Conservation (phyloP, 1,140 invertebrate genomes). For the Portunus trituberculatus region DNA sequence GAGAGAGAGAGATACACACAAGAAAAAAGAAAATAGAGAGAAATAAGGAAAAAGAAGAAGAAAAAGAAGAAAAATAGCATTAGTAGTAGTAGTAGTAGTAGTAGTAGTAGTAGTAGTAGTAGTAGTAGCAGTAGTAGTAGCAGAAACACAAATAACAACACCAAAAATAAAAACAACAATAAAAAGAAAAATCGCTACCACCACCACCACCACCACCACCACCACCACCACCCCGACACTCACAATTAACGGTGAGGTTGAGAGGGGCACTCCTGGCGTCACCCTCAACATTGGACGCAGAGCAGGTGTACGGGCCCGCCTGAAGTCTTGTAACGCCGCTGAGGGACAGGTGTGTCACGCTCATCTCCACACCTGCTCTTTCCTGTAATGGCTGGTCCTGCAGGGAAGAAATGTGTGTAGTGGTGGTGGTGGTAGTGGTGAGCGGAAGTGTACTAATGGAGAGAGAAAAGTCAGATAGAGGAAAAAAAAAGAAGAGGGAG, state of each 20-base stretch:
- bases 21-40: too few relatives aligned
- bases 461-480: too few relatives aligned
- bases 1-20: too few relatives aligned
- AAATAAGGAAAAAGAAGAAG: too few relatives aligned
- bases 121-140: background rate
- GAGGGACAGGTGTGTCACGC: slow-evolving; percentile 72
- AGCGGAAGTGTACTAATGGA: background rate
- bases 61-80: background rate
- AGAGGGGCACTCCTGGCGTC: slow-evolving; percentile 69
- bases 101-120: too few relatives aligned
- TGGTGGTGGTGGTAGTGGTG: background rate
- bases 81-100: background rate
- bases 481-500: too few relatives aligned
- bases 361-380: slow-evolving; percentile 68
- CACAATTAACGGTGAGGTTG: slow-evolving; percentile 76
- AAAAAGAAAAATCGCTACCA: too few relatives aligned
- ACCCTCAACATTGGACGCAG: slow-evolving; percentile 77
- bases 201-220: too few relatives aligned
- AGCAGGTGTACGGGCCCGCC: slow-evolving; percentile 74
- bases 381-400: slow-evolving; percentile 39
- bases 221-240: background rate
- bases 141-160: too few relatives aligned
- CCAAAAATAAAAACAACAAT: too few relatives aligned
- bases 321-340: slow-evolving; percentile 60
- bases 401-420: background rate